Conservation (phyloP, 1,140 invertebrate genomes). For the Drosophila albomicans region DNA sequence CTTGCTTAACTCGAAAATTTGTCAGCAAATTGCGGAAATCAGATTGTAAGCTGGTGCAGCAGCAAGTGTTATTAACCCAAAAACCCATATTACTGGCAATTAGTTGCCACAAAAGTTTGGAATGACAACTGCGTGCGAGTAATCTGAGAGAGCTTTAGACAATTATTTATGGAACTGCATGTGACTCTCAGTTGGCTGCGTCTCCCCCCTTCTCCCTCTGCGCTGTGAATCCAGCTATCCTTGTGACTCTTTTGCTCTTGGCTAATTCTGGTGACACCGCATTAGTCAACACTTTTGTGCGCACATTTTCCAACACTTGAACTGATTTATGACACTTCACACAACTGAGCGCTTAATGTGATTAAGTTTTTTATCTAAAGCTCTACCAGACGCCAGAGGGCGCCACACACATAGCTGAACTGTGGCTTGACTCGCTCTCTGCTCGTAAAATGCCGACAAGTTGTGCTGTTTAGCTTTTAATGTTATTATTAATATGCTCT, state of each 20-base stretch:
- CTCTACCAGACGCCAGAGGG: conserved; percentile 19
- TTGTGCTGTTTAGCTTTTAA: conserved; percentile 30
- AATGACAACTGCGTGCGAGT: conserved; percentile 38
- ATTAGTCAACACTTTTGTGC: conserved; percentile 49
- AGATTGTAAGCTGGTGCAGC: conserved; percentile 16
- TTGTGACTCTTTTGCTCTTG: conserved; percentile 7
- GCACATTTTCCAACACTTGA: conserved; percentile 49
- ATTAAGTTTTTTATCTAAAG: conserved; percentile 30
- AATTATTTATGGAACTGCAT: conserved; percentile 49
- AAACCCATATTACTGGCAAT: conserved; percentile 46
- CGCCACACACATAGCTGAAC: conserved; percentile 1
- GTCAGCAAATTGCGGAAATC: conserved; percentile 22
- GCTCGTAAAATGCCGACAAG: conserved; percentile 10
- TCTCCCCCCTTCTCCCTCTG: neutral
- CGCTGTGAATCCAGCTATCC: neutral
- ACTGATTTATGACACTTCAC: conserved; percentile 56
- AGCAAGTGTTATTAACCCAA: conserved; percentile 9
- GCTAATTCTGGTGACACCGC: conserved; percentile 49
- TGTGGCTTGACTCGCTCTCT: neutral
- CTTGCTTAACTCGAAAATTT: neutral
- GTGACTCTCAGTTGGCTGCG: conserved; percentile 19
- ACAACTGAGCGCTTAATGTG: conserved; percentile 38
- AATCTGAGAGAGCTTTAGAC: conserved; percentile 43
- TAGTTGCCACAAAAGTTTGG: conserved; percentile 43
- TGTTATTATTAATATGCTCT: conserved; percentile 57